Evolutionary conservation across 30 jellyfish, hydroid and myxozoan genomes (phyloP).

Genomic region (Hydra vulgaris): DNA sequence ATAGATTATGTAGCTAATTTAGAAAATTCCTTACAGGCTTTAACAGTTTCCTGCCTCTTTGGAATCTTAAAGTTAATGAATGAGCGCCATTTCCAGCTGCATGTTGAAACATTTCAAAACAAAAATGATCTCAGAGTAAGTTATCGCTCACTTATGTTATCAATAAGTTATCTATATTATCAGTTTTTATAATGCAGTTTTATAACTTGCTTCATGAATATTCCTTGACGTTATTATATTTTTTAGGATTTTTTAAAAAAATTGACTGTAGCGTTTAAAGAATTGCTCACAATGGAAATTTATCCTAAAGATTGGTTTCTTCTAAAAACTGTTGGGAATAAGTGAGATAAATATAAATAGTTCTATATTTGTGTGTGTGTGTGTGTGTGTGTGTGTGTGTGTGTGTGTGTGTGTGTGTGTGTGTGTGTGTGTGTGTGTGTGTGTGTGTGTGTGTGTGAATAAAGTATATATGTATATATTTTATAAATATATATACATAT

Average conservation of each 20-base stretch:
- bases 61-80: conserved; percentile 79
- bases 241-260: conserved; percentile 77
- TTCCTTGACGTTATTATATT: not conserved
- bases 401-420: too few species aligned
- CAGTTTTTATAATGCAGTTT: too few species aligned
- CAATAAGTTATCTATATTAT: too few species aligned
- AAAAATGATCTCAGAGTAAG: conserved; percentile 58
- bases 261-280: conserved; percentile 68
- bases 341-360: conserved; percentile 42
- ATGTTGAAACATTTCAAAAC: conserved; percentile 43
- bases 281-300: conserved; percentile 59
- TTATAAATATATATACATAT: too few species aligned
- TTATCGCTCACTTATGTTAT: too few species aligned
- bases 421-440: too few species aligned
- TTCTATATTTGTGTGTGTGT: too few species aligned
- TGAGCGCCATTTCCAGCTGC: conserved; percentile 36
- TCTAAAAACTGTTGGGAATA: conserved; percentile 57
- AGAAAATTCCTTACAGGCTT: conserved; percentile 33
- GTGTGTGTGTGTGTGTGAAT: too few species aligned
- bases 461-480: too few species aligned
- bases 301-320: conserved; percentile 92
- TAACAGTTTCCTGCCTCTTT: conserved; percentile 65
- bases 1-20: not conserved
- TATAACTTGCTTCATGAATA: too few species aligned
- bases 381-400: too few species aligned